Percentiles rank a stretch among this genome's conserved stretches.
Evolutionary conservation across 2,113 vertebrate species (phyloP).

Genomic region (Microcebus tavaratra): DNA sequence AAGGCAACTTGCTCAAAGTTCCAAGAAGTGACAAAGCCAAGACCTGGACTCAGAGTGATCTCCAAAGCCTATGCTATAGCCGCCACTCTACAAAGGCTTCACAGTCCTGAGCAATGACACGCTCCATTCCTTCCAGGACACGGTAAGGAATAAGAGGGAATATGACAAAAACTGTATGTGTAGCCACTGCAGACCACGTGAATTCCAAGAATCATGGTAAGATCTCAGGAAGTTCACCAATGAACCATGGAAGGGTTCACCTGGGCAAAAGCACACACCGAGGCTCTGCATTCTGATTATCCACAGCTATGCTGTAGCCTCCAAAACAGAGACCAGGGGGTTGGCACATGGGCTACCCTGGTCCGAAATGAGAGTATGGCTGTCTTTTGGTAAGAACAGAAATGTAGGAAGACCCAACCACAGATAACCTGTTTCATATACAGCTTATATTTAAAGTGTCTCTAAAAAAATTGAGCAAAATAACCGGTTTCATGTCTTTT

Average conservation of each 20-base stretch:
- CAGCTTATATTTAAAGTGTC: not conserved
- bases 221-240: not conserved
- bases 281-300: not conserved
- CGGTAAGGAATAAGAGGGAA: not conserved
- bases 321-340: not conserved
- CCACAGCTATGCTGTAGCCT: not conserved
- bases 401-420: not conserved
- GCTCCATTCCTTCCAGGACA: not conserved
- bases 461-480: not conserved
- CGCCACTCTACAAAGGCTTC: not conserved
- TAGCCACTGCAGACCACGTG: not conserved
- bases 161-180: not conserved
- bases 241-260: not conserved
- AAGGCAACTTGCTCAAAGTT: not conserved
- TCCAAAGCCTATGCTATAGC: not conserved
- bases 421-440: not conserved
- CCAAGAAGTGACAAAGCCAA: not conserved
- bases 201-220: not conserved
- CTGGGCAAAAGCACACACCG: not conserved
- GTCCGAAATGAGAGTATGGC: not conserved
- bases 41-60: not conserved
- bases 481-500: not conserved
- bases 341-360: accelerated
- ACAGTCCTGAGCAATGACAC: not conserved
- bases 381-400: not conserved